Conservation (phyloP, 2,888 invertebrate species). For the Chloroclysta siterata region DNA sequence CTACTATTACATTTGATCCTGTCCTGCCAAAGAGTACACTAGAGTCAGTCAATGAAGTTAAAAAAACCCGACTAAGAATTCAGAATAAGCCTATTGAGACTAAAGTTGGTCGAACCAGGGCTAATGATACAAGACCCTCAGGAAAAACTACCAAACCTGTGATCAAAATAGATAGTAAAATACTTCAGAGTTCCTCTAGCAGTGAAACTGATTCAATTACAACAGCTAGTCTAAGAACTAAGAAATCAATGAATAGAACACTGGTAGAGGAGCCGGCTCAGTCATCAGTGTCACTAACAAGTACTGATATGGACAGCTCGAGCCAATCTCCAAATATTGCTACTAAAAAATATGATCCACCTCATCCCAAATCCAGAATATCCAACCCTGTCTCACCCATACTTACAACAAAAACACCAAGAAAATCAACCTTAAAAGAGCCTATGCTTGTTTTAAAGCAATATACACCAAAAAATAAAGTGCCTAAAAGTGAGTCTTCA, state of each 20-base stretch:
- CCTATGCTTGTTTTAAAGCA: slow-evolving; percentile 25
- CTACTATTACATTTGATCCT: slow-evolving; percentile 52
- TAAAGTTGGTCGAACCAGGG: slow-evolving; percentile 35
- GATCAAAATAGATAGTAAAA: slow-evolving; percentile 31
- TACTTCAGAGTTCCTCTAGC: slow-evolving; percentile 47
- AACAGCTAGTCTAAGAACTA: neutral
- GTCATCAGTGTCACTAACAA: slow-evolving; percentile 7
- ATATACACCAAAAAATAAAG: slow-evolving; percentile 54
- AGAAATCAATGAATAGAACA: neutral
- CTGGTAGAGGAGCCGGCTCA: neutral
- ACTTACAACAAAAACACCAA: slow-evolving; percentile 25
- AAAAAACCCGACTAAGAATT: slow-evolving; percentile 38
- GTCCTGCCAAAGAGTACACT: slow-evolving; percentile 39
- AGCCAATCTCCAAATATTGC: neutral
- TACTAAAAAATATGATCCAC: neutral
- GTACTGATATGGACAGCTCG: slow-evolving; percentile 17
- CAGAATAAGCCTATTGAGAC: slow-evolving; percentile 33
- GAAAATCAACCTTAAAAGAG: slow-evolving; percentile 17
- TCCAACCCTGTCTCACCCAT: slow-evolving; percentile 38
- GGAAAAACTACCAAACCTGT: slow-evolving; percentile 38
- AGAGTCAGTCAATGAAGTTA: slow-evolving; percentile 27
- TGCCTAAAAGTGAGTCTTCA: slow-evolving; percentile 71
- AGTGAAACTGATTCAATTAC: slow-evolving; percentile 43
- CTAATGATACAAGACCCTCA: slow-evolving; percentile 39
- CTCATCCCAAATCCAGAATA: slow-evolving; percentile 32